Evolutionary conservation across 2,888 invertebrate species (phyloP).

Genomic region (Sceliomorpha sp.): DNA sequence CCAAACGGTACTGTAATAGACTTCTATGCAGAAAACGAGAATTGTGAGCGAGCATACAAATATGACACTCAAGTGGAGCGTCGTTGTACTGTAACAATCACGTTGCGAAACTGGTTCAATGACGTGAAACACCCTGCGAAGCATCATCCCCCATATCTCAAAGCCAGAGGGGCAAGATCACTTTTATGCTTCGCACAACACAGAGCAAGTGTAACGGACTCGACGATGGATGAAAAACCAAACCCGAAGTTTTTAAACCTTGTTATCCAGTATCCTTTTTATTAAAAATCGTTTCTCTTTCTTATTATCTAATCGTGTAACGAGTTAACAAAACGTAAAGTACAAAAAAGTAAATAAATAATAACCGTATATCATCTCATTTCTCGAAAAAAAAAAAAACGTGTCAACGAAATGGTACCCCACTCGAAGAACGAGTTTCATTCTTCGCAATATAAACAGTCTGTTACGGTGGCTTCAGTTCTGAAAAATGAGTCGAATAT

Average conservation of each 20-base stretch:
- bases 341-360: slow-evolving; percentile 31
- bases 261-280: too few species aligned
- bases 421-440: slow-evolving; percentile 56
- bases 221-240: slow-evolving; percentile 39
- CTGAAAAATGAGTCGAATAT: slow-evolving; percentile 53
- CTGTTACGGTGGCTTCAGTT: slow-evolving; percentile 41
- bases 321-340: slow-evolving; percentile 26
- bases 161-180: slow-evolving; percentile 61
- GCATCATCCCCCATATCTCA: slow-evolving; percentile 58
- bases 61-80: slow-evolving; percentile 71
- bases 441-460: slow-evolving; percentile 48
- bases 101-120: slow-evolving; percentile 71
- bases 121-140: slow-evolving; percentile 62
- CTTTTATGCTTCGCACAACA: slow-evolving; percentile 58
- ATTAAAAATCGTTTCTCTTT: too few species aligned
- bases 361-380: slow-evolving; percentile 16
- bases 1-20: slow-evolving; percentile 69
- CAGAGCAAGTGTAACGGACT: slow-evolving; percentile 76
- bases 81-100: slow-evolving; percentile 73
- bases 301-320: too few species aligned
- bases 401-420: slow-evolving; percentile 55
- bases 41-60: slow-evolving; percentile 74
- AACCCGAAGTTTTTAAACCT: too few species aligned
- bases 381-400: slow-evolving; percentile 28
- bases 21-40: slow-evolving; percentile 61